Base-by-base conservation (phyloP, 2,888 invertebrate genomes). In the Erebia ligea region DNA sequence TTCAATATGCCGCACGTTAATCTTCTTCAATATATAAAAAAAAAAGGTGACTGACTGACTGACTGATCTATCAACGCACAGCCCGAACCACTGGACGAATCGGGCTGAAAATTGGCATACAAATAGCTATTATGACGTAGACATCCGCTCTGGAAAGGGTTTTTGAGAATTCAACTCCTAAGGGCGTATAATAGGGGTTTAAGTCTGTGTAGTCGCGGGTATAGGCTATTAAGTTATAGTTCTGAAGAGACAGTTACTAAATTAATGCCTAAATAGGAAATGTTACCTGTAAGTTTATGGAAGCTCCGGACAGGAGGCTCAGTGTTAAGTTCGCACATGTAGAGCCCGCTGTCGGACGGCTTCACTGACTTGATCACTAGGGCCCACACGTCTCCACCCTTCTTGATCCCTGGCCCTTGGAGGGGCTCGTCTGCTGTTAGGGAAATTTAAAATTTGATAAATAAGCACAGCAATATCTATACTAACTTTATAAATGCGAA, bases 321-420 rank as follows among this genome's bases (percentile, higher is more conserved):
- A 17, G 96, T 96, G 89, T 97, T 97, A 19, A 97, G 95, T 89
- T 97, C 97, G 80, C 97, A 98, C 78, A 96, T 95, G 85, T 97
- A 98, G 50, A 97, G 94, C 1, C 97, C 97, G 0, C 96, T 95
- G 84, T 98, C 97, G 0, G 95, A 93, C 0, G 95, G 90, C 80
- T 94, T 95, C 17, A 96, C 95, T 19, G 94, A 91, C 82, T 95
- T 96, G 81, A 98, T 97, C 74, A 97, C 95, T 64, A 98, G 93
- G 57, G 97, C 97, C 97, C 97, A 97, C 17, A 97, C 97, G 82
- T 97, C 97, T 0, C 97, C 97, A 2, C 96, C 97, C 81, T 94
- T 93, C 61, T 87, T 83, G 73, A 92, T 92, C 0, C 92, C 92
- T 0, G 91, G 91, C 0, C 92, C 93, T 75, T 89, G 90, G 1